Base-by-base conservation (phyloP, 2,113 vertebrate genomes). In the Hirundichthys speculiger region DNA sequence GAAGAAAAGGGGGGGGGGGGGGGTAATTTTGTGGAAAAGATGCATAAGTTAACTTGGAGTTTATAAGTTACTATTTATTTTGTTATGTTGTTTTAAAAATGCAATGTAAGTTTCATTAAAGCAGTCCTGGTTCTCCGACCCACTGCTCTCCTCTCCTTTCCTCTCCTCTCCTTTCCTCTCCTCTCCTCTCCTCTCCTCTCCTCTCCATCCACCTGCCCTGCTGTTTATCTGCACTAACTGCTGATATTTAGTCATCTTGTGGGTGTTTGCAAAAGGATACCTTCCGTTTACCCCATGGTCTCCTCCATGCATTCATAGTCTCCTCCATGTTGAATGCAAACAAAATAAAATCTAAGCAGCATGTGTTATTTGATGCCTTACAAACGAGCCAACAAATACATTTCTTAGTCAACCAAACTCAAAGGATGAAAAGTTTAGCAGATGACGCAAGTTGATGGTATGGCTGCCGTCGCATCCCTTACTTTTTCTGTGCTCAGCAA, bases 241-340 rank as follows among this genome's bases (percentile, higher is more conserved):
- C 64, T 69, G 67, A 57, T 86, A 88, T 89, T 91, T 91, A 83
- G 47, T 88, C 80, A 79, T 74, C 71, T 22, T 78, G 68, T 41
- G 43, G 46, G 42, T 91, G 82, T 91, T 91, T 91, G 80, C 39
- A 40, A 58, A 89, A 68, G 75, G 82, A 89, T 78, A 69, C 54
- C 79, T 73, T 85, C 51, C 45, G 54, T 91, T 91, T 90, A 73
- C 77, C 58, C 47, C n/a, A 40, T 10, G 52, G 74, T 75, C 75
- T 72, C 68, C 57, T 50, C 51, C 64, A 87, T 88, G 87, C n/a
- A n/a, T n/a, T n/a, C n/a, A 40, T 10, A 50, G 74, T 75, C 75
- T 72, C 68, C 57, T 50, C 51, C 64, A 87, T 88, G 87, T 80
- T 88, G 72, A 88, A 85, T 8, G 66, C 76, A 92, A 92, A 88